Percentiles rank a stretch among this genome's conserved stretches.
Conservation (phyloP, 2,888 invertebrate genomes). For the Euplagia quadripunctaria region DNA sequence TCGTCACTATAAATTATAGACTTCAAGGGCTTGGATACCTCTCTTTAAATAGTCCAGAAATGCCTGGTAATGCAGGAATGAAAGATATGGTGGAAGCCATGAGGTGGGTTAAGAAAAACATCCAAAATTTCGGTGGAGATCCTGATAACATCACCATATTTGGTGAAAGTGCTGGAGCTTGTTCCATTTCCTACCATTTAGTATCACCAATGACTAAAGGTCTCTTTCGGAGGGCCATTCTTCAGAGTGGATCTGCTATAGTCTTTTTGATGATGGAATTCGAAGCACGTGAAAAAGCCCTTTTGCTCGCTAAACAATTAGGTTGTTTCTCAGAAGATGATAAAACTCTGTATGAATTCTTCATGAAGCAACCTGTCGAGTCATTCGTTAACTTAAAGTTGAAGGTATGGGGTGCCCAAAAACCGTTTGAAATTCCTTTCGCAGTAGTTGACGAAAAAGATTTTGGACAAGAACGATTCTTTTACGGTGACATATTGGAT, state of each 20-base stretch:
- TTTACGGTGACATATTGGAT: slow-evolving; percentile 64
- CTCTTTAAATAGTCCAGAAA: slow-evolving; percentile 71
- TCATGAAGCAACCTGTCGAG: slow-evolving; percentile 63
- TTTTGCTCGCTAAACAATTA: slow-evolving; percentile 61
- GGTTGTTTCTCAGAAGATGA: slow-evolving; percentile 67
- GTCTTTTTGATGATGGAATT: slow-evolving; percentile 80
- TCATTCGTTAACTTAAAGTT: slow-evolving; percentile 51
- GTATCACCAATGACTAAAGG: slow-evolving; percentile 80
- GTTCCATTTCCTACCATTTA: slow-evolving; percentile 68
- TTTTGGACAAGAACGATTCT: slow-evolving; percentile 68
- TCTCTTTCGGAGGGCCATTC: slow-evolving; percentile 84
- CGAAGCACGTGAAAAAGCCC: slow-evolving; percentile 82
- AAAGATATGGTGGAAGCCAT: slow-evolving; percentile 81
- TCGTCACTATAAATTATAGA: slow-evolving; percentile 80
- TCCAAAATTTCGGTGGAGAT: slow-evolving; percentile 75
- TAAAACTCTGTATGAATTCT: slow-evolving; percentile 66
- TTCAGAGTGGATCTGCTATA: slow-evolving; percentile 90
- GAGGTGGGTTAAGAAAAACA: slow-evolving; percentile 76
- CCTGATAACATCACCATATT: slow-evolving; percentile 78
- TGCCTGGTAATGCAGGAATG: slow-evolving; percentile 81
- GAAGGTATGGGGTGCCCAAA: slow-evolving; percentile 50
- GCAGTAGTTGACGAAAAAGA: slow-evolving; percentile 62
- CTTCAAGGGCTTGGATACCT: slow-evolving; percentile 76
- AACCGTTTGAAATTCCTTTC: slow-evolving; percentile 53
- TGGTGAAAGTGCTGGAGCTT: slow-evolving; percentile 79